Evolutionary conservation across 2,888 invertebrate species (phyloP), one percentile per base, ranked within the genome.

Genomic region (Willowsia nigromaculata): DNA sequence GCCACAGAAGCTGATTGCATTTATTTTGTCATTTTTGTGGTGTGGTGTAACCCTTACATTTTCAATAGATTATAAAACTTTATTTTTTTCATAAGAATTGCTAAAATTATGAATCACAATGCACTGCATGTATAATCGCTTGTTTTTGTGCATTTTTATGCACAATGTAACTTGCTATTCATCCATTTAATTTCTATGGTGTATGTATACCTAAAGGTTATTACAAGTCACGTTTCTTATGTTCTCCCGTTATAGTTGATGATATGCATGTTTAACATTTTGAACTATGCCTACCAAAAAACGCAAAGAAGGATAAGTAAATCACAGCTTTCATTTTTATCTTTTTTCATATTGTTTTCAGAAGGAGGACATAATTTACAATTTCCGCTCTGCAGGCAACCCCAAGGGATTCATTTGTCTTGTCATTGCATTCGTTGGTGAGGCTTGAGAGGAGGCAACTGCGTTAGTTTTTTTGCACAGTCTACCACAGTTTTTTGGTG

Each of bases 281-380:
- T 9, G 11, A 43, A 43, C 43, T 43, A 9, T 43, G n/a, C n/a
- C n/a, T n/a, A n/a, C n/a, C n/a, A n/a, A 43, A 43, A 43, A 1
- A 13, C 1, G 43, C 43, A 13, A 3, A 1, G 9, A 37, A 37
- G 43, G 11, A 43, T n/a, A 43, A 43, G 11, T 30, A 65, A 65
- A 4, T 33, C 65, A 37, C 0, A 33, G 43, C 43, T 71, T 71
- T 47, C 74, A 47, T 47, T 74, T 27, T 47, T 50, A 47, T 27
- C n/a, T 30, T 27, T 47, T 74, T 74, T 74, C 15, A 15, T 50
- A 47, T 50, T 71, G 40, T 43, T 71, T 74, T 74, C 47, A 74
- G 50, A n/a, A 27, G 74, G 47, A 47, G 74, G 27, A 74, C 74
- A 18, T 74, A 47, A 68, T 68, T 68, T 15, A 15, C 47, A 6